Evolutionary conservation across 2,797 vertebrate genomes (phyloP), one percentile per base, ranked within the genome.

Genomic region (Heliangelus exortis): DNA sequence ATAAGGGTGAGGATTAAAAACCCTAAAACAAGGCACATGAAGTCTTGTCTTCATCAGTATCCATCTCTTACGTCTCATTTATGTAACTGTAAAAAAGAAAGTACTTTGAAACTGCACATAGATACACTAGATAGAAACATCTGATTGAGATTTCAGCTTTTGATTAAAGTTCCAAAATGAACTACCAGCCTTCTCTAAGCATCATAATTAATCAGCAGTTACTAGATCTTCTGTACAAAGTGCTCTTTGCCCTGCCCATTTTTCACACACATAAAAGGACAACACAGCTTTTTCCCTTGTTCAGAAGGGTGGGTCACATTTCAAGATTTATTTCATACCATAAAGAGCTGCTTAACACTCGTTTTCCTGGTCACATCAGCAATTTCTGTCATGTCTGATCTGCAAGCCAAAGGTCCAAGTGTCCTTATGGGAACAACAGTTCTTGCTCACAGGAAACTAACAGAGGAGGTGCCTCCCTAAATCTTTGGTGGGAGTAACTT

Each of bases 401-500:
- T 72, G 11, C n/a, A 92, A 87, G 74, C 45, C 84, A 92, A 96
- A 90, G 41, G 43, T 34, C 0, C 39, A 89, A 77, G 34, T 90
- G 89, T 71, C 65, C 33, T 84, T 73, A 73, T 0, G 2, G 63
- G 77, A 91, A 77, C 31, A 74, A n/a, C 39, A 28, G 22, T 31
- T 58, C 86, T 68, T 78, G 62, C 77, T 94, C 73, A 87, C 54
- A 93, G 68, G 79, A 89, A 91, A 74, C 67, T 69, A 81, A 84
- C 6, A 39, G 43, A 69, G 85, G 39, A 51, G 43, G 55, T 54
- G 43, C 12, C n/a, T 66, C 84, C 58, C 34, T 17, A 80, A 69
- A 33, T 7, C 11, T 31, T 5, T 4, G 4, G 31, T 22, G 2
- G 15, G n/a, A 77, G 34, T 39, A 63, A 76, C 29, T 75, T 50